phyloP scores from a whole-genome alignment of 2,797 vertebrate species.

The Bucorvus abyssinicus region DNA sequence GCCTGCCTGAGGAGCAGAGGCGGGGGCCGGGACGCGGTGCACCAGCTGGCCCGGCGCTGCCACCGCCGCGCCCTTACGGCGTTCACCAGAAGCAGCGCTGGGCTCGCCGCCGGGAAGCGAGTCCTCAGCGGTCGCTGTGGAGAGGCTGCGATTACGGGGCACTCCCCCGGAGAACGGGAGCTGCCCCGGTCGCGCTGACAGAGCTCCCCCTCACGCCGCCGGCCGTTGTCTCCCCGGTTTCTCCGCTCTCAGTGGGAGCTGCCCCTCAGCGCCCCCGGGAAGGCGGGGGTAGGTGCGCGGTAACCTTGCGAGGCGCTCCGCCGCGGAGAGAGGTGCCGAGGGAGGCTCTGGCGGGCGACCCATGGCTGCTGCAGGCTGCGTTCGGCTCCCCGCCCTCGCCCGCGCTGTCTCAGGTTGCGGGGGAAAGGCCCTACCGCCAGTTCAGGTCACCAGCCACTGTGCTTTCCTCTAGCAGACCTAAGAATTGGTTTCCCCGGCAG shows the following conservation, averaged over 20 bases:
- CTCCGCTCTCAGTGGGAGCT: neutral
- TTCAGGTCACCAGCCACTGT: too few relatives aligned
- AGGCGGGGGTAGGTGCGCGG: neutral
- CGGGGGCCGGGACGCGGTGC: too few relatives aligned
- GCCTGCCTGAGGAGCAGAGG: too few relatives aligned
- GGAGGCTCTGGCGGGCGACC: neutral
- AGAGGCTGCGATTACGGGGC: too few relatives aligned
- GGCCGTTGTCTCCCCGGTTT: neutral
- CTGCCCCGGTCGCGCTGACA: neutral
- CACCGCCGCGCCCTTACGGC: rapidly evolving
- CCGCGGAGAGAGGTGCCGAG: neutral
- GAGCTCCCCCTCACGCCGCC: neutral
- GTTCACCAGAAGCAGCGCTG: too few relatives aligned
- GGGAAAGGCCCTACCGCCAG: too few relatives aligned
- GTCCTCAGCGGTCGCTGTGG: neutral
- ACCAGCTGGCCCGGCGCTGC: too few relatives aligned
- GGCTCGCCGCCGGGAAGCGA: neutral
- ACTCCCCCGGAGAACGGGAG: neutral
- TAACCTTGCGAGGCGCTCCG: neutral
- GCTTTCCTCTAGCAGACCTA: neutral
- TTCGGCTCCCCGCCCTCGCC: too few relatives aligned
- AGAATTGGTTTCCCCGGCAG: neutral
- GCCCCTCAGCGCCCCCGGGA: neutral
- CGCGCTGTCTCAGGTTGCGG: neutral
- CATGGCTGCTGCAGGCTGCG: neutral